phyloP scores from a whole-genome alignment of 2,797 vertebrate genomes.

The Lates japonicus region DNA sequence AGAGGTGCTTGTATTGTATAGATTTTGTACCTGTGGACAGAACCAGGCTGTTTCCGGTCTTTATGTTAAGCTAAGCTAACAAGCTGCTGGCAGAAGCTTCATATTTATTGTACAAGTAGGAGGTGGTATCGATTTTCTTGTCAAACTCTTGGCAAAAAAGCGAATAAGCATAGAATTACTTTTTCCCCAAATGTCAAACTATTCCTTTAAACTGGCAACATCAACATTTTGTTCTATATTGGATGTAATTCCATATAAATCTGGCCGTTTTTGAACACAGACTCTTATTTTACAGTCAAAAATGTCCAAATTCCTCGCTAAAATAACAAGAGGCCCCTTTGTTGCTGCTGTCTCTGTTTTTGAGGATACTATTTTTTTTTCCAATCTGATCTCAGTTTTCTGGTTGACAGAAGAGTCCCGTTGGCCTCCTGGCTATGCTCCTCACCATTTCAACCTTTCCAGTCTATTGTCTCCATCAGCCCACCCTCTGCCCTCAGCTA shows the following conservation, averaged over 20 bases:
- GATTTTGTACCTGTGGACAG: not conserved
- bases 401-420: constrained; percentile 38
- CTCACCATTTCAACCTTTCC: constrained; percentile 33
- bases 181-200: not conserved
- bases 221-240: too few relatives aligned
- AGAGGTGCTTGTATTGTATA: accelerated
- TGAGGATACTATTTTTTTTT: constrained; percentile 5
- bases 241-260: not conserved
- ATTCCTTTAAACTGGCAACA: not conserved
- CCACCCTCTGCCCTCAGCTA: constrained; percentile 52
- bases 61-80: not conserved
- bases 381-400: constrained; percentile 44
- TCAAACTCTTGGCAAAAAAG: not conserved
- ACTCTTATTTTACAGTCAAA: constrained; percentile 6
- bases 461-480: constrained; percentile 46
- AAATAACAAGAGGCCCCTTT: constrained; percentile 31
- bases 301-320: not conserved
- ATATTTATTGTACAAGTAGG: too few relatives aligned
- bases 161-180: not conserved
- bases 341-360: constrained; percentile 27
- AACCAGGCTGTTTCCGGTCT: not conserved
- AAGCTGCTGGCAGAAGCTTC: not conserved
- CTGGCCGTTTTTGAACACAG: not conserved
- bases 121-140: not conserved
- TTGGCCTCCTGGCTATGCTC: constrained; percentile 34